Conservation (phyloP, 2,113 vertebrate species). For the Tachysurus vachellii region DNA sequence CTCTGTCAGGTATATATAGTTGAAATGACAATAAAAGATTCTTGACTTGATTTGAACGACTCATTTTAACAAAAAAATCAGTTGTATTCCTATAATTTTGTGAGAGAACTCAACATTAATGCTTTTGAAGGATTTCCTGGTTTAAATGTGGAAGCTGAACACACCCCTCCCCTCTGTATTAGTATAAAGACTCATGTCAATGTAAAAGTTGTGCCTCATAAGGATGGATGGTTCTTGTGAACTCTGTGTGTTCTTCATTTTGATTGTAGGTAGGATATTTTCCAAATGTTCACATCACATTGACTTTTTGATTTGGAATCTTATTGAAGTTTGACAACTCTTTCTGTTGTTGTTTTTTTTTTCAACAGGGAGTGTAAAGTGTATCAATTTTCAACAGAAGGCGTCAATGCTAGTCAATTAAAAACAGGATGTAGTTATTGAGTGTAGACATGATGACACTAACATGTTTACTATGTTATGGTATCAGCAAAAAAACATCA, state of each 20-base stretch:
- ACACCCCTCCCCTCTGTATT: background rate
- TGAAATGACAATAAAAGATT: too few relatives aligned
- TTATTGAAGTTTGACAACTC: background rate
- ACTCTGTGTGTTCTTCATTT: constrained; percentile 28
- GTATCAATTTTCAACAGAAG: constrained; percentile 41
- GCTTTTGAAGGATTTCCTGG: background rate
- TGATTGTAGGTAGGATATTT: background rate
- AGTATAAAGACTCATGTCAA: background rate
- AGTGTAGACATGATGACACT: constrained; percentile 39
- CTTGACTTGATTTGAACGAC: too few relatives aligned
- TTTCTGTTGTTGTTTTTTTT: background rate
- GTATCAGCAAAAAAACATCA: constrained; percentile 40
- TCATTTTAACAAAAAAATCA: too few relatives aligned
- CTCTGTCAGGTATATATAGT: too few relatives aligned
- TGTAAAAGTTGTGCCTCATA: background rate
- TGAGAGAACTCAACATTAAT: too few relatives aligned
- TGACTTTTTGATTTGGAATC: background rate
- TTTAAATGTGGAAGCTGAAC: background rate
- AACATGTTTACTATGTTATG: constrained; percentile 16
- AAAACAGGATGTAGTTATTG: background rate
- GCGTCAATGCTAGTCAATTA: background rate
- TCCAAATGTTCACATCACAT: background rate
- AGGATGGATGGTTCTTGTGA: constrained; percentile 13
- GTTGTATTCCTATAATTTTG: too few relatives aligned
- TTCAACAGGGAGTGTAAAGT: constrained; percentile 15